Conservation (phyloP, 1,140 invertebrate genomes). For the Drosophila teissieri region DNA sequence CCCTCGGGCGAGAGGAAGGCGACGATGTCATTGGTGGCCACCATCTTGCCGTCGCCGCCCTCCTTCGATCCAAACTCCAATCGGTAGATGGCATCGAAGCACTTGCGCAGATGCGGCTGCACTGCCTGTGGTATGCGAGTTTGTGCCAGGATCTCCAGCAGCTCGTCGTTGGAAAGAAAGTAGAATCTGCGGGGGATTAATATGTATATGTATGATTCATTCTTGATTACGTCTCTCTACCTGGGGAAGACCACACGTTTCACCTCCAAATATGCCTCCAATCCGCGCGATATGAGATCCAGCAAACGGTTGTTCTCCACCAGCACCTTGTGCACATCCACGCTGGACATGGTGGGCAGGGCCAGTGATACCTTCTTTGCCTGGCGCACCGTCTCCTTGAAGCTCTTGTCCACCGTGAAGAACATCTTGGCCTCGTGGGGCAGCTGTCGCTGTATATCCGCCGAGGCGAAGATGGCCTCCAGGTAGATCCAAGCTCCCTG, state of each 20-base stretch:
- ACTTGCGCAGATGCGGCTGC: slow-evolving; percentile 94
- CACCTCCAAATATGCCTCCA: slow-evolving; percentile 93
- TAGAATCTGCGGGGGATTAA: slow-evolving; percentile 87
- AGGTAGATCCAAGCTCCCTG: slow-evolving; percentile 95
- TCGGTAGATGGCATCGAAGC: slow-evolving; percentile 93
- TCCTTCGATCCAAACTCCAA: slow-evolving; percentile 90
- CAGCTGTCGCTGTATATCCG: slow-evolving; percentile 94
- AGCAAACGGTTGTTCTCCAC: slow-evolving; percentile 91
- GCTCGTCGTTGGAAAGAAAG: slow-evolving; percentile 97
- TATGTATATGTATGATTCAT: not conserved
- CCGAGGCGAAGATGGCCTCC: slow-evolving; percentile 94
- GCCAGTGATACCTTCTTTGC: slow-evolving; percentile 90
- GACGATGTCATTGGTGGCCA: slow-evolving; percentile 91
- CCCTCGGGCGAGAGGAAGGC: slow-evolving; percentile 95
- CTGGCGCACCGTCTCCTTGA: slow-evolving; percentile 93
- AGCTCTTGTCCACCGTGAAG: slow-evolving; percentile 92
- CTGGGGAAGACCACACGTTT: slow-evolving; percentile 96
- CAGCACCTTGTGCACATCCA: slow-evolving; percentile 89
- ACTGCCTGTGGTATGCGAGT: slow-evolving; percentile 94
- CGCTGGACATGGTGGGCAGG: slow-evolving; percentile 88
- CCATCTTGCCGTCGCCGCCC: slow-evolving; percentile 75
- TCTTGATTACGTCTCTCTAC: slow-evolving; percentile 14
- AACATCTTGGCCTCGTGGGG: slow-evolving; percentile 94
- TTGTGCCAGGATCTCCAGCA: slow-evolving; percentile 96
- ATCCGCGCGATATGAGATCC: slow-evolving; percentile 92